A percentile compares a stretch with the other conserved stretches of the same genome.
Evolutionary conservation across 2,888 invertebrate species (phyloP).

Genomic region (Candidula unifasciata): DNA sequence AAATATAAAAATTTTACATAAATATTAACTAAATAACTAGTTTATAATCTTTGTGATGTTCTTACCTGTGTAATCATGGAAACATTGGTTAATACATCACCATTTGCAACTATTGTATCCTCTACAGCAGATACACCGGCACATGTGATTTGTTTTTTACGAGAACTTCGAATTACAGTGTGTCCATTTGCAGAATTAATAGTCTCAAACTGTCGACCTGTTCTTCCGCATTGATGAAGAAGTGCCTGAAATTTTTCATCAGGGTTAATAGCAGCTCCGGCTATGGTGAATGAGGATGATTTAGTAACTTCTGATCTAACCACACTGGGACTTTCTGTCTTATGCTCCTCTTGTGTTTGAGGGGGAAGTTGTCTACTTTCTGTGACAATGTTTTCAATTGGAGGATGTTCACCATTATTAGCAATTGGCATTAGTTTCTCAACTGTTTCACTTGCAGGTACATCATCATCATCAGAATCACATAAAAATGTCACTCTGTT

Average conservation of each 20-base stretch:
- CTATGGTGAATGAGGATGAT: not conserved
- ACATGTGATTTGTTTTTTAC: not conserved
- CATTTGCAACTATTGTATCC: constrained; percentile 2
- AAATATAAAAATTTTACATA: not conserved
- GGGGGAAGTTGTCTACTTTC: not conserved
- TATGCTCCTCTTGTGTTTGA: not conserved
- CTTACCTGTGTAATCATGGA: constrained; percentile 23
- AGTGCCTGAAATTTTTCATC: constrained; percentile 25
- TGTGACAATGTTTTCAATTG: not conserved
- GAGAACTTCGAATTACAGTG: constrained; percentile 12
- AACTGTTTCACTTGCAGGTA: not conserved
- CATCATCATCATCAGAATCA: constrained; percentile 18
- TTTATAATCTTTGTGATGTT: not conserved
- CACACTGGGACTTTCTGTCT: not conserved
- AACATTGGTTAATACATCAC: constrained; percentile 20
- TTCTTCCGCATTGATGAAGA: constrained; percentile 22
- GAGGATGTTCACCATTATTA: not conserved
- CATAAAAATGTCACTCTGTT: constrained; percentile 13
- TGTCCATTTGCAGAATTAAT: constrained; percentile 21
- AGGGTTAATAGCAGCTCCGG: constrained; percentile 19
- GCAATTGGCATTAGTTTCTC: not conserved
- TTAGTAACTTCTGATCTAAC: not conserved
- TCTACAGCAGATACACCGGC: not conserved
- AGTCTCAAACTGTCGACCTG: constrained; percentile 27
- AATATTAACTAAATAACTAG: not conserved